Base-by-base conservation (phyloP, 2,113 vertebrate species). In the Gobio gobio region DNA sequence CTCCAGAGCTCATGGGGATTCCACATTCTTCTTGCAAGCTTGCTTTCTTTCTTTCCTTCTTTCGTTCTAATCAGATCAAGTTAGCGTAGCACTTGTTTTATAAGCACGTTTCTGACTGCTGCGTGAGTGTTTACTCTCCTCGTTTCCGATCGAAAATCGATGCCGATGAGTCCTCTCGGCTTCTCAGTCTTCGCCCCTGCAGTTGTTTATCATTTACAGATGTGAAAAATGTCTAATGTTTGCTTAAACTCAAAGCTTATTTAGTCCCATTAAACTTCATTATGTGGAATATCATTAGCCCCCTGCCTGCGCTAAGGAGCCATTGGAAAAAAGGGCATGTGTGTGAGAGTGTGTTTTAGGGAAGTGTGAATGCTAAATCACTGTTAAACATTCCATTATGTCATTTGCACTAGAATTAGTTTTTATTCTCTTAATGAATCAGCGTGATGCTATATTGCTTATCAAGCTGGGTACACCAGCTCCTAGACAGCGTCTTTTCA, bases 221-320 rank as follows among this genome's bases (percentile, higher is more conserved):
- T 94, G 91, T 90, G 86, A 33, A 68, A 86, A 76, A 89, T 88
- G 89, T 88, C 89, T 91, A 91, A 90, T 92, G 90, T 93, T 93
- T 93, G 89, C 92, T 94, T 90, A 88, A 90, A 83, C 90, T 92
- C 89, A 93, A 92, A 92, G 91, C 91, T 90, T 92, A 91, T 92
- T 93, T 91, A 91, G 90, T 88, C 89, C 89, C 89, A 94, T 93
- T 94, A 93, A 91, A 91, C 90, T 87, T 91, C 91, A 93, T 94
- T 92, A 92, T 89, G 91, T 87, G 91, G 85, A 82, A 90, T 1
- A 87, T 92, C 91, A 92, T 92, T 91, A 91, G 85, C 87, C 86
- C 72, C 87, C 88, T 90, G 54, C 75, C 29, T 92, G 76, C 89
- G 76, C 33, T 20, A 47, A 54, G 54, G 80, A 70, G 83, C 49